A percentile compares a stretch with the other conserved stretches of the same genome.
Evolutionary conservation across 2,797 vertebrate species (phyloP).

Genomic region (Falco berigora): DNA sequence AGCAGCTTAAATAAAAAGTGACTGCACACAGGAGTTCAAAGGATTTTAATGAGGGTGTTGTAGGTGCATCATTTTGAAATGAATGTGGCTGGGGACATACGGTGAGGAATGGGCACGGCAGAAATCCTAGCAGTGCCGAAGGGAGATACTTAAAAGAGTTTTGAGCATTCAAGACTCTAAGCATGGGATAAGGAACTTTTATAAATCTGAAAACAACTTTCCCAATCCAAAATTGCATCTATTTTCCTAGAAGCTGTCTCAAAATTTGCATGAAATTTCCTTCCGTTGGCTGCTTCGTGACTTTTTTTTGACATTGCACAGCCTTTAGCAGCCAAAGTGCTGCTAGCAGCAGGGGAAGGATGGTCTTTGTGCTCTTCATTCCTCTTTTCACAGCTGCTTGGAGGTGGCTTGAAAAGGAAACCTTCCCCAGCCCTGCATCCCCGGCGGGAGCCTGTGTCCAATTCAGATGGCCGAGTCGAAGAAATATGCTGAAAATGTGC

Average conservation of each 20-base stretch:
- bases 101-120: not conserved
- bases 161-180: not conserved
- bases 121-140: not conserved
- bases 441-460: accelerated
- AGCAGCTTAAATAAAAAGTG: not conserved
- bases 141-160: not conserved
- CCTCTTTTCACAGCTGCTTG: not conserved
- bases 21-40: accelerated
- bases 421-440: not conserved
- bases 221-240: not conserved
- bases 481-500: not conserved
- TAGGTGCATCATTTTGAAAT: not conserved
- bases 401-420: not conserved
- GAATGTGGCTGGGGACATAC: not conserved
- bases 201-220: not conserved
- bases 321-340: not conserved
- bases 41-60: not conserved
- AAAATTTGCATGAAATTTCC: not conserved
- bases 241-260: not conserved
- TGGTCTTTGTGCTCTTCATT: not conserved
- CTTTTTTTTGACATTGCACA: not conserved
- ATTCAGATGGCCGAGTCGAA: not conserved
- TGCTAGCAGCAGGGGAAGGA: not conserved
- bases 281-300: not conserved
- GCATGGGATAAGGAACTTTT: not conserved